Conservation (phyloP, 2,113 vertebrate species). For the Crotalus horridus region DNA sequence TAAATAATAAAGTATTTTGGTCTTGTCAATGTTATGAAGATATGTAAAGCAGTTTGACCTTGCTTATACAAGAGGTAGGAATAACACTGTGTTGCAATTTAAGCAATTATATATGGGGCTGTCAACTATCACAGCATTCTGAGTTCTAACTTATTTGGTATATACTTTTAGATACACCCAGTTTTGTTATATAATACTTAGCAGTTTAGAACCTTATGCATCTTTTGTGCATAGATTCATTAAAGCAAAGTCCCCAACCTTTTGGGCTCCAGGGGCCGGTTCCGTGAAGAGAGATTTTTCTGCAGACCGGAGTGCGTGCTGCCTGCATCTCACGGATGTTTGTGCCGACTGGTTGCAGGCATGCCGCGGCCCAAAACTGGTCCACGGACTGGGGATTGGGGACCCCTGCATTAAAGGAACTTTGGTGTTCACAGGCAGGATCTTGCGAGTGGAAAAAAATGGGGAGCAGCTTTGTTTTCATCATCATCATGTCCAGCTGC, state of each 20-base stretch:
- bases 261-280: too few relatives aligned
- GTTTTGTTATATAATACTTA: neutral
- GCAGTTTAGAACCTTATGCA: neutral
- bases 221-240: neutral
- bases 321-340: too few relatives aligned
- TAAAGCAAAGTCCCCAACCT: too few relatives aligned
- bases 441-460: neutral
- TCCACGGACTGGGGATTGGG: too few relatives aligned
- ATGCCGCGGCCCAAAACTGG: too few relatives aligned
- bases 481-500: neutral
- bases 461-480: neutral
- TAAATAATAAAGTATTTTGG: neutral
- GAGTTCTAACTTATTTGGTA: neutral
- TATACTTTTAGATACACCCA: conserved; percentile 16
- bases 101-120: neutral
- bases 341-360: too few relatives aligned
- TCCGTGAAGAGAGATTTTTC: too few relatives aligned
- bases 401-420: neutral
- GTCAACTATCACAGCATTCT: neutral
- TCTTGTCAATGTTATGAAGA: neutral
- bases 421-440: neutral
- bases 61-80: neutral
- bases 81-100: neutral
- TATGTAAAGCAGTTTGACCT: neutral
- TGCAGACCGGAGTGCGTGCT: too few relatives aligned